Evolutionary conservation across 2,888 invertebrate genomes (phyloP).

Genomic region (Cryptus armator): DNA sequence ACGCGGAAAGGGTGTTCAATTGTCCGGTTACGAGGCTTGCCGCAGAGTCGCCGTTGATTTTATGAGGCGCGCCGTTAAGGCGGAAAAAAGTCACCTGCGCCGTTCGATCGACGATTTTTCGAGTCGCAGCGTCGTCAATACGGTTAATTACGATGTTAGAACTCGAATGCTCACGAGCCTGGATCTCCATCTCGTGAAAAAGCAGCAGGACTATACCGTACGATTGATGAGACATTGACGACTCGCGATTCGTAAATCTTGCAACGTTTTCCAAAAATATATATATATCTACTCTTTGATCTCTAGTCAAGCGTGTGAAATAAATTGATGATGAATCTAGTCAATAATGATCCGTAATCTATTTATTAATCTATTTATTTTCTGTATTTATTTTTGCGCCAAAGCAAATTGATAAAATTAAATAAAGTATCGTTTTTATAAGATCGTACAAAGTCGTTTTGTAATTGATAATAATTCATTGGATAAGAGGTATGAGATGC

Average conservation of each 20-base stretch:
- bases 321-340: slow-evolving; percentile 22
- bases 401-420: neutral
- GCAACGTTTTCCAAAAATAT: too few species aligned
- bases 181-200: slow-evolving; percentile 81
- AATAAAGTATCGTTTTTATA: neutral
- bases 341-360: slow-evolving; percentile 13
- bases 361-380: slow-evolving; percentile 8
- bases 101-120: slow-evolving; percentile 50
- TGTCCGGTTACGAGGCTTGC: slow-evolving; percentile 82
- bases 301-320: slow-evolving; percentile 49
- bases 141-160: slow-evolving; percentile 76
- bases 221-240: slow-evolving; percentile 80
- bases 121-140: slow-evolving; percentile 42
- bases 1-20: slow-evolving; percentile 78
- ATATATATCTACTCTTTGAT: slow-evolving; percentile 10
- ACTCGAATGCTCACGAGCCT: slow-evolving; percentile 80
- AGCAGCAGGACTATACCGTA: slow-evolving; percentile 81
- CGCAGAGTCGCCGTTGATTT: slow-evolving; percentile 80
- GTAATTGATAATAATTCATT: neutral
- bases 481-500: neutral
- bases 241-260: slow-evolving; percentile 1
- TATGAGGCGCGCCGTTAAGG: slow-evolving; percentile 77
- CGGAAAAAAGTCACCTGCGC: slow-evolving; percentile 26
- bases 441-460: neutral
- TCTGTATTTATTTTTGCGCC: neutral